These are phyloP conservation scores for Drosophila nr. medialis DNA, from an alignment of 2,888 invertebrate species.

Conservation along the genomic window DNA sequence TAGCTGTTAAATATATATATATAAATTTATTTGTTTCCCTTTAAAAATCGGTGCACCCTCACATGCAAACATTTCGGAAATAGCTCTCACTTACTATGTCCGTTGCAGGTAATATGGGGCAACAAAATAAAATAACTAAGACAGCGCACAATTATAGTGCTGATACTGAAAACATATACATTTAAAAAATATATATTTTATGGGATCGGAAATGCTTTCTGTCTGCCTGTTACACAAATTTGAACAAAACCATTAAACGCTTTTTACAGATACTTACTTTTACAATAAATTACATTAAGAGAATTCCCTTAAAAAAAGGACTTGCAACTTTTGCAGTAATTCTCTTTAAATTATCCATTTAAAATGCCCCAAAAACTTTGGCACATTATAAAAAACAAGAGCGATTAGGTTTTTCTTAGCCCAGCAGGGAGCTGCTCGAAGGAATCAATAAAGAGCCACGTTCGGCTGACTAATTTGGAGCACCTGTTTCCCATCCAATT, in stretches of 20 bases:
- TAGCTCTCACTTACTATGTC: too few relatives aligned
- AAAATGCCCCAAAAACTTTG: constrained; percentile 3
- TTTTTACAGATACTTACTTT: background rate
- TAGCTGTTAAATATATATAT: background rate
- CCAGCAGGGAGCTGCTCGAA: background rate
- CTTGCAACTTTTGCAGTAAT: background rate
- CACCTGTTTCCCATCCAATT: constrained; percentile 59
- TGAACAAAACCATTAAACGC: background rate
- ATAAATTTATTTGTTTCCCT: background rate
- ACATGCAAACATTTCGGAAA: too few relatives aligned
- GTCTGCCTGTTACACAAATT: background rate
- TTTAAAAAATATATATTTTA: background rate
- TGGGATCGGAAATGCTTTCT: background rate
- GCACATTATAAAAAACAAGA: constrained; percentile 14
- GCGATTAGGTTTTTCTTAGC: background rate
- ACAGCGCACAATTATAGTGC: background rate
- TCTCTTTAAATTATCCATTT: constrained; percentile 4
- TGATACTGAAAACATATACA: background rate
- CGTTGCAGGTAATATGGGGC: too few relatives aligned
- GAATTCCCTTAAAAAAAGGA: background rate
- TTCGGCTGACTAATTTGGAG: constrained; percentile 49
- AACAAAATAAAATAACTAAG: background rate
- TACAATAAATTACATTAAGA: too few relatives aligned
- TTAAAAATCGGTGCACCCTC: background rate
- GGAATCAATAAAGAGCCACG: constrained; percentile 29